phyloP scores from a whole-genome alignment of 2,888 invertebrate species.

The Hofmannophila pseudospretella region DNA sequence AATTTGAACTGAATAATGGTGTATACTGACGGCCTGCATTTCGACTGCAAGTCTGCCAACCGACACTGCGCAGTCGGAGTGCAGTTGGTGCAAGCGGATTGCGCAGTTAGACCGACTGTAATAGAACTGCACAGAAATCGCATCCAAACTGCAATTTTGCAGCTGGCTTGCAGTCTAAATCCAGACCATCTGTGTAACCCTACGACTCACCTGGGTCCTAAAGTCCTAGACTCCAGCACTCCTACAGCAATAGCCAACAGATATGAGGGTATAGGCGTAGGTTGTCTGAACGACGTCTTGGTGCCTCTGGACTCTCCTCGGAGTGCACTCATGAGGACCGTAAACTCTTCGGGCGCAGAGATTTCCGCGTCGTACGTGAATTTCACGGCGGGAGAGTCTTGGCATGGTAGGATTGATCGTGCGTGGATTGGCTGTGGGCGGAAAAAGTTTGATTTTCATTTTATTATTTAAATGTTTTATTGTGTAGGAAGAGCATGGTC shows the following conservation, averaged over 20 bases:
- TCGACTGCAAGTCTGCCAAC: too few species aligned
- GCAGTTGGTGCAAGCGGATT: too few species aligned
- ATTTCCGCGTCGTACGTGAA: constrained; percentile 88
- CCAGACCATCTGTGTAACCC: too few species aligned
- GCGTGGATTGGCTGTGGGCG: constrained; percentile 87
- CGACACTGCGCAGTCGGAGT: too few species aligned
- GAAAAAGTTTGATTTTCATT: neutral
- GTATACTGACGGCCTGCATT: too few species aligned
- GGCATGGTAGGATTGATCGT: constrained; percentile 93
- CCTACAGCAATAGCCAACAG: constrained; percentile 94
- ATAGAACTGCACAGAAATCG: too few species aligned
- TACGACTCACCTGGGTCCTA: constrained; percentile 81
- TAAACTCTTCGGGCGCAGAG: constrained; percentile 84
- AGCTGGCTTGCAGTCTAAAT: too few species aligned
- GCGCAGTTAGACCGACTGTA: too few species aligned
- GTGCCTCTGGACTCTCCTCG: constrained; percentile 65
- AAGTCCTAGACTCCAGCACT: constrained; percentile 82
- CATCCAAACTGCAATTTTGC: too few species aligned
- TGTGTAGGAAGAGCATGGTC: too few species aligned
- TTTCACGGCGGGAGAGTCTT: constrained; percentile 95
- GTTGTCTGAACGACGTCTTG: constrained; percentile 82
- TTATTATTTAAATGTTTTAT: too few species aligned
- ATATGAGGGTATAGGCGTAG: constrained; percentile 92
- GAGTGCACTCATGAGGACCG: constrained; percentile 93
- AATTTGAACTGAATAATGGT: too few species aligned